Conservation (phyloP, 2,888 invertebrate genomes). For the Synergus itoensis region DNA sequence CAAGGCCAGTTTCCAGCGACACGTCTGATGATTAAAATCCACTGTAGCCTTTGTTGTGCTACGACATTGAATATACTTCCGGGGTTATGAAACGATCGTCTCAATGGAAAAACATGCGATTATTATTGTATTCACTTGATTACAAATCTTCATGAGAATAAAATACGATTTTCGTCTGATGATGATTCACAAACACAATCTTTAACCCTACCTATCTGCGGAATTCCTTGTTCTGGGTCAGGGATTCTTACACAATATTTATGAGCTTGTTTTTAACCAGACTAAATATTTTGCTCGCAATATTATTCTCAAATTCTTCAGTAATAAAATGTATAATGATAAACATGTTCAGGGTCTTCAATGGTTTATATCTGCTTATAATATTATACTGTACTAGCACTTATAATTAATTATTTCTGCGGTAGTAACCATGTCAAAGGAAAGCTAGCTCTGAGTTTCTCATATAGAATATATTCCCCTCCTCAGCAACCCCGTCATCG, state of each 20-base stretch:
- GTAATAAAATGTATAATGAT: no score
- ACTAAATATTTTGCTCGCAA: no score
- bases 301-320: no score
- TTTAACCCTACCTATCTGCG: constrained; percentile 21
- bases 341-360: no score
- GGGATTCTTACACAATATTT: constrained; percentile 17
- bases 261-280: not conserved
- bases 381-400: no score
- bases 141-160: not conserved
- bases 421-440: not conserved
- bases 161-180: not conserved
- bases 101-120: constrained; percentile 24
- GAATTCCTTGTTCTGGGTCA: constrained; percentile 34
- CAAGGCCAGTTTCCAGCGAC: constrained; percentile 31
- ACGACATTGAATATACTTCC: constrained; percentile 7
- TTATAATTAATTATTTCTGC: not conserved
- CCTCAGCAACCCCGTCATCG: not conserved
- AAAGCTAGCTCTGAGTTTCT: not conserved
- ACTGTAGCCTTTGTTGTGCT: not conserved
- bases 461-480: not conserved
- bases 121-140: constrained; percentile 4
- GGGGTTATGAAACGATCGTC: constrained; percentile 7
- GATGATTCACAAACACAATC: not conserved
- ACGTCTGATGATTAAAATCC: constrained; percentile 24
- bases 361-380: no score